Evolutionary conservation across 2,113 vertebrate species (phyloP).

Genomic region (Excalfactoria chinensis): DNA sequence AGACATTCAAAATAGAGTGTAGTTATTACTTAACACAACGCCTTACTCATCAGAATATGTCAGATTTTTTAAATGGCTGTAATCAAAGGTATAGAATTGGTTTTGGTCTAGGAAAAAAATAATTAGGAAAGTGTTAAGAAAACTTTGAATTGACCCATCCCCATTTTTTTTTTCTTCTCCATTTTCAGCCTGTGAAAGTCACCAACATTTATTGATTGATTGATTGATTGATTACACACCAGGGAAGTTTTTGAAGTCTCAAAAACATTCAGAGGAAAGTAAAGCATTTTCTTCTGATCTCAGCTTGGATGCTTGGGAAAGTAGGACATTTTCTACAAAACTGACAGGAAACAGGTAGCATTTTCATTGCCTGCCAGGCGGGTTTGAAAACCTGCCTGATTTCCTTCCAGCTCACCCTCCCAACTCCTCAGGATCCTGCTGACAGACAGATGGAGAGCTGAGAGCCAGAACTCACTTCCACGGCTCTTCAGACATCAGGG

Average conservation of each 20-base stretch:
- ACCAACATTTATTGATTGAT: not conserved
- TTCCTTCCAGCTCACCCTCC: not conserved
- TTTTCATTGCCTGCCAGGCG: constrained; percentile 41
- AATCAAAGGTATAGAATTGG: not conserved
- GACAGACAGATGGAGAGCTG: not conserved
- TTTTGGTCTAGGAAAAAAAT: not conserved
- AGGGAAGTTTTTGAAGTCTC: not conserved
- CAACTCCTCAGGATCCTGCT: not conserved
- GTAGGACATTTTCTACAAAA: constrained; percentile 5
- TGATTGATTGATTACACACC: not conserved
- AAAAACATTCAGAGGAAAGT: not conserved
- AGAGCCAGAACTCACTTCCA: not conserved
- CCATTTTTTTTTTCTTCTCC: too few relatives aligned
- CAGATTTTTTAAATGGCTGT: not conserved
- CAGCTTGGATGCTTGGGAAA: not conserved
- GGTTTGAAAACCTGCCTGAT: constrained; percentile 45
- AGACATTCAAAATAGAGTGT: not conserved
- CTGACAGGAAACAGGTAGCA: not conserved
- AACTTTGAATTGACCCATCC: not conserved
- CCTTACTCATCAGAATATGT: not conserved
- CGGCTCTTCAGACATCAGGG: not conserved
- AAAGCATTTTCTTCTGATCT: constrained; percentile 26
- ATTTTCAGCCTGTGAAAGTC: not conserved
- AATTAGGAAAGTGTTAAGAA: not conserved
- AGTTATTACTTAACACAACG: not conserved